phyloP scores from a whole-genome alignment of 1,140 invertebrate genomes.

The Tigriopus japonicus region DNA sequence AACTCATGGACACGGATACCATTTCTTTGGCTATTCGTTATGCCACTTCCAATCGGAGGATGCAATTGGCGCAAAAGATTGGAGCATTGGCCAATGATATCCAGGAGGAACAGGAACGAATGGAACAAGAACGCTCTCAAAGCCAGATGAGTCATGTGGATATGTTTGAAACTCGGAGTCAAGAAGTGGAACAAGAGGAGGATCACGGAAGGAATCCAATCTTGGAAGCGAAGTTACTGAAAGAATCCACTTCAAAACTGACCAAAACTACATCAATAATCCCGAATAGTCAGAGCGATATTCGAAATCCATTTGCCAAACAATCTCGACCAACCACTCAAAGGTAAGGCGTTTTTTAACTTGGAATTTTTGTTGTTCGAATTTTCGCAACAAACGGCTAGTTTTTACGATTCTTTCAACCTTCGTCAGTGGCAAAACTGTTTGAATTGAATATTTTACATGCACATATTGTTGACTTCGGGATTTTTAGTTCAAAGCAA shows the following conservation, averaged over 20 bases:
- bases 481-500: too few species aligned
- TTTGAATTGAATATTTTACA: too few species aligned
- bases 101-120: conserved; percentile 21
- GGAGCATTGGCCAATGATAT: conserved; percentile 20
- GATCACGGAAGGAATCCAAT: conserved; percentile 5
- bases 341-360: too few species aligned
- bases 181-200: conserved; percentile 12
- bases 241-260: too few species aligned
- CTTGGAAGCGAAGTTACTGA: background rate
- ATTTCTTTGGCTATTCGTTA: conserved; percentile 70
- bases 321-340: background rate
- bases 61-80: conserved; percentile 47
- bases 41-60: conserved; percentile 48
- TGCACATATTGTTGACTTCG: too few species aligned
- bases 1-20: conserved; percentile 53
- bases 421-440: too few species aligned
- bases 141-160: background rate
- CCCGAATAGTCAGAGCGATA: background rate
- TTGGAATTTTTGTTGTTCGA: too few species aligned
- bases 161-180: background rate
- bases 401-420: too few species aligned
- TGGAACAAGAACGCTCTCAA: background rate
- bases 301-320: background rate
- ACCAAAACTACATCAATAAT: too few species aligned
- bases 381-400: too few species aligned